Percentiles rank a stretch among this genome's conserved stretches.
Evolutionary conservation across 2,888 invertebrate genomes (phyloP).

Genomic region (Myopa tessellatipennis): DNA sequence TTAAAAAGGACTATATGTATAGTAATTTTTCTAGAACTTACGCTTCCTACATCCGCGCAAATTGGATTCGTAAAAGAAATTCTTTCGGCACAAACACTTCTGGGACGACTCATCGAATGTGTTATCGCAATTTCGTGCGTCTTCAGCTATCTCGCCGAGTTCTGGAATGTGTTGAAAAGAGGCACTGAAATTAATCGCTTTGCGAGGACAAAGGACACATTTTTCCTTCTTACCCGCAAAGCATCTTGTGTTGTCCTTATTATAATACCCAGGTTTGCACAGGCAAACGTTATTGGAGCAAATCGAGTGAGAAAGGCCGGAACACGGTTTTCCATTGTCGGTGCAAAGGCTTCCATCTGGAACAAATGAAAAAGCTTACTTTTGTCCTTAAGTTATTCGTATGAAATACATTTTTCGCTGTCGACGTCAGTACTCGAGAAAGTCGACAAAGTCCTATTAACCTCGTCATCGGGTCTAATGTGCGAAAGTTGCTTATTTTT

Average conservation of each 20-base stretch:
- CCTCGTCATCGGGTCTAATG: slow-evolving; percentile 59
- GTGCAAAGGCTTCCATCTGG: slow-evolving; percentile 61
- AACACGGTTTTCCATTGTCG: slow-evolving; percentile 60
- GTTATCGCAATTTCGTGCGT: slow-evolving; percentile 62
- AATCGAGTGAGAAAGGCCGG: slow-evolving; percentile 62
- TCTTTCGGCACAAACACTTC: slow-evolving; percentile 64
- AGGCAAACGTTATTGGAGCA: slow-evolving; percentile 62
- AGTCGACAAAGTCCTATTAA: slow-evolving; percentile 64
- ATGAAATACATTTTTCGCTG: slow-evolving; percentile 56
- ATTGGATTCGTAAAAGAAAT: slow-evolving; percentile 62
- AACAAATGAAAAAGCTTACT: not conserved
- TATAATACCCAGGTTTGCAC: slow-evolving; percentile 64
- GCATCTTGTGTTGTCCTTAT: slow-evolving; percentile 57
- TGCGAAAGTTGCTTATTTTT: slow-evolving; percentile 42
- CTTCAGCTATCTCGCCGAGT: slow-evolving; percentile 65
- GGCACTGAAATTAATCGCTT: not conserved
- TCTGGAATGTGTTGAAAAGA: slow-evolving; percentile 50
- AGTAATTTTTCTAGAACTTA: slow-evolving; percentile 49
- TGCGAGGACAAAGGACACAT: not conserved
- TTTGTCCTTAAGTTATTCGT: not conserved
- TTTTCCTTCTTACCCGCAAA: slow-evolving; percentile 58
- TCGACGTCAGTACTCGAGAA: slow-evolving; percentile 65
- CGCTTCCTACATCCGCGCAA: slow-evolving; percentile 65
- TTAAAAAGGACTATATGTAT: no score
- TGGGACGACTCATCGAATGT: slow-evolving; percentile 59